Percentiles rank a stretch among this genome's conserved stretches.
These are phyloP conservation scores for Spondyliosoma cantharus DNA, from an alignment of 2,797 vertebrate species.

Conservation along the genomic window DNA sequence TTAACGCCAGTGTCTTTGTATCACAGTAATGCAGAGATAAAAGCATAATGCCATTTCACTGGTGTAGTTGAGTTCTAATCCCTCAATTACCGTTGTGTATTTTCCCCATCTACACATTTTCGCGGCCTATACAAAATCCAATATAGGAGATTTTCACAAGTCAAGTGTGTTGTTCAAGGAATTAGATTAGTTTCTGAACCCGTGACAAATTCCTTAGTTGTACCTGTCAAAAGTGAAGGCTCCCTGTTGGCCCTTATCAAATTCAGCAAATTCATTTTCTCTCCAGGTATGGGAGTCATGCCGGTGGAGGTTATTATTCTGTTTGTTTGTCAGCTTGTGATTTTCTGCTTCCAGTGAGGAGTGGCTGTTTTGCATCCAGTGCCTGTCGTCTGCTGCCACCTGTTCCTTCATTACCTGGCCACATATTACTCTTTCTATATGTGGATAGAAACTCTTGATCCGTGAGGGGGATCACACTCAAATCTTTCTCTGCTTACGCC, in stretches of 20 bases:
- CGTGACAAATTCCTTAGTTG: conserved; percentile 85
- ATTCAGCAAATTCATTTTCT: conserved; percentile 85
- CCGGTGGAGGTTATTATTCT: conserved; percentile 83
- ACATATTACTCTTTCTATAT: conserved; percentile 57
- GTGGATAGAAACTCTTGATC: conserved; percentile 53
- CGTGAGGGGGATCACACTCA: conserved; percentile 38
- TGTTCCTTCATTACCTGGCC: conserved; percentile 78
- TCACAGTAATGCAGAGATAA: conserved; percentile 73
- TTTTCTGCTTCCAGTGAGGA: conserved; percentile 78
- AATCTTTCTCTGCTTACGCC: conserved; percentile 55
- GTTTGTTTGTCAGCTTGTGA: conserved; percentile 85
- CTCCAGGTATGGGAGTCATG: conserved; percentile 80
- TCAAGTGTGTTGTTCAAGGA: conserved; percentile 82
- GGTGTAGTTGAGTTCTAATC: conserved; percentile 79
- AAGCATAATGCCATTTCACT: conserved; percentile 72
- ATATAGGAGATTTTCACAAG: conserved; percentile 82
- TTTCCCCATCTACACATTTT: conserved; percentile 75
- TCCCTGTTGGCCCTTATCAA: conserved; percentile 87
- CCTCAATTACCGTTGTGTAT: conserved; percentile 81
- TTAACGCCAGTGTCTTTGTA: conserved; percentile 68
- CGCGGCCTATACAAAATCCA: conserved; percentile 78
- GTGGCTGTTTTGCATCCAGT: conserved; percentile 77
- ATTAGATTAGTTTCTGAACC: conserved; percentile 86
- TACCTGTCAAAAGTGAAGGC: conserved; percentile 86
- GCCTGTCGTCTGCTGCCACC: conserved; percentile 74